Base-by-base conservation (phyloP, 2,113 vertebrate genomes). In the Eidolon helvum region DNA sequence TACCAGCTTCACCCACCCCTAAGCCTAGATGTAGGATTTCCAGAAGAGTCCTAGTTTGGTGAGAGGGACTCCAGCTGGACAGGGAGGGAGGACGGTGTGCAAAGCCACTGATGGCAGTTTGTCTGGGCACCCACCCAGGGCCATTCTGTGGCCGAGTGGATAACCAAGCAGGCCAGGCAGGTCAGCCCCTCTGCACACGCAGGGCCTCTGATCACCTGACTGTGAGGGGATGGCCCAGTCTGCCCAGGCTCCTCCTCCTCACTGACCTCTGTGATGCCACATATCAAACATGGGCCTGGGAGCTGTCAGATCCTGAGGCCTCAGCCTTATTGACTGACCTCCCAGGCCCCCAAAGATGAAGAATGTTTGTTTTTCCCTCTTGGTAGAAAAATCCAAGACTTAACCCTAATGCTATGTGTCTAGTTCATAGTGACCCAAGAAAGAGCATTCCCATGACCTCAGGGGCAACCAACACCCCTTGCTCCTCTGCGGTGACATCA, bases 131-230 rank as follows among this genome's bases (percentile, higher is more conserved):
- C 63, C n/a, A 35, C 30, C 63, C 69, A 84, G 84, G 61, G 65
- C 85, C 65, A 14, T n/a, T 79, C 57, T 79, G 85, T 11, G 55
- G 63, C 68, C 0, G 0, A 43, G 53, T 7, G 40, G 61, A 66
- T 21, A 30, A 75, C 61, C 53, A 14, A 74, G 78, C 50, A 30
- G 40, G 61, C 65, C 69, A n/a, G 26, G 57, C 35, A 10, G 26
- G 79, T 68, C 77, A 72, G 94, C 43, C 77, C 55, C 69, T 87
- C 38, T 35, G 38, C 40, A 55, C 30, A 57, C 1, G 0, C 22
- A 9, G 1, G 77, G 89, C 80, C 91, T 91, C 95, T 33, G 75
- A 87, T 65, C 30, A 5, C 43, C 77, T 24, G 33, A 68, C 65
- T 10, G 1, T 3, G 10, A 45, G 55, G 10, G 26, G 19, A 26